Base-by-base conservation (phyloP, 2,113 vertebrate species). In the Ammospiza caudacuta region DNA sequence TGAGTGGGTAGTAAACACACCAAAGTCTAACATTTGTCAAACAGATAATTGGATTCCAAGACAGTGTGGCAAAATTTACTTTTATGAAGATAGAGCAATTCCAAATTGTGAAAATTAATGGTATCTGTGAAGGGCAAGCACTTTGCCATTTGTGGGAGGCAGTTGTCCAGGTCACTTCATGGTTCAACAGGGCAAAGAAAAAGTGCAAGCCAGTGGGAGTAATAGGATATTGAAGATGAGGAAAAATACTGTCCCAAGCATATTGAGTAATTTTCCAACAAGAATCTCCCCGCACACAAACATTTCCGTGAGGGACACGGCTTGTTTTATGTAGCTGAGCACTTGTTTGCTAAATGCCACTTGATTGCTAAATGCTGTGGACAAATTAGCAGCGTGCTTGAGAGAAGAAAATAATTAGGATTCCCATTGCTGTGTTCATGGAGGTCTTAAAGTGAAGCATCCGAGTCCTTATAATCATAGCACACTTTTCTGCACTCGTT, bases 271-370 rank as follows among this genome's bases (percentile, higher is more conserved):
- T 92, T 80, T 91, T 63, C 27, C 59, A 58, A 37, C 18, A 43
- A n/a, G 18, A 31, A 57, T 27, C 35, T 51, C 22, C 46, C 7
- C 19, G 27, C 6, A 25, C 0, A 2, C 28, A n/a, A 75, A 52
- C 16, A 47, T 70, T 73, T 86, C 35, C 33, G 5, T 29, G 55
- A 70, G 10, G 9, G 29, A 35, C 1, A 2, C 37, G 0, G 0
- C 7, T 68, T 69, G 19, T 46, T 94, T 59, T 51, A 15, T 1
- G 2, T 47, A 22, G 28, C 41, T 63, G 51, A 85, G 20, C 37
- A 43, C 49, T 75, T 80, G 12, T 86, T 75, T 62, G 35, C 16
- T 84, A 43, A 83, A 75, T 79, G 33, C 19, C 35, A 31, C 79
- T 78, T 77, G 13, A 62, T 75, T 69, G 31, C 14, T 90, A 43